A percentile compares a stretch with the other conserved stretches of the same genome.
These are phyloP conservation scores for Pangasianodon gigas DNA, from an alignment of 2,113 vertebrate species.

Conservation along the genomic window DNA sequence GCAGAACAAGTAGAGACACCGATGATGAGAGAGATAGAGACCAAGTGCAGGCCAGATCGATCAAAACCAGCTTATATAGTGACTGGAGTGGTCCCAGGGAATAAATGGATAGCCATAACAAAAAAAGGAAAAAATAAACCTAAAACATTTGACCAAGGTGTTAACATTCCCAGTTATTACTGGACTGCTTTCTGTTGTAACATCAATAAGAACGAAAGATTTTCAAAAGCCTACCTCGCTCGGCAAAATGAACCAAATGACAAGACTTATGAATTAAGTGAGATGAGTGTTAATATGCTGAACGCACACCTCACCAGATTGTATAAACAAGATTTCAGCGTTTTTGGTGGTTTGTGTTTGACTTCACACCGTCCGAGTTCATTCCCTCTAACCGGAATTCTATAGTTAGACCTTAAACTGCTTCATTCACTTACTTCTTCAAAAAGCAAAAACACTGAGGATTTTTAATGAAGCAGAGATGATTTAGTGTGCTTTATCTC, in stretches of 20 bases:
- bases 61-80: background rate
- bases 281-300: background rate
- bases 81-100: slow-evolving; percentile 17
- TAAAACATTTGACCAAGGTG: background rate
- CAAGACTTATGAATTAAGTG: background rate
- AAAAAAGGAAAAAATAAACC: rapidly evolving
- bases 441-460: too few relatives aligned
- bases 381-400: background rate
- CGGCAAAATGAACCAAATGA: background rate
- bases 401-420: background rate
- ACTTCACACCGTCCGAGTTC: background rate
- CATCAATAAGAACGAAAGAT: background rate
- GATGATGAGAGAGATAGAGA: background rate
- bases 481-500: background rate
- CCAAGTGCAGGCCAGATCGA: rapidly evolving
- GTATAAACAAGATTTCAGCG: background rate
- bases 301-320: background rate
- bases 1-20: background rate
- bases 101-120: background rate
- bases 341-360: background rate
- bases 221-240: background rate
- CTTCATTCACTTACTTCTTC: background rate
- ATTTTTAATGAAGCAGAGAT: background rate
- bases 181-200: background rate
- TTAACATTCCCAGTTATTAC: slow-evolving; percentile 28